Conservation (phyloP, 2,797 vertebrate genomes). For the Arnoldichthys spilopterus region DNA sequence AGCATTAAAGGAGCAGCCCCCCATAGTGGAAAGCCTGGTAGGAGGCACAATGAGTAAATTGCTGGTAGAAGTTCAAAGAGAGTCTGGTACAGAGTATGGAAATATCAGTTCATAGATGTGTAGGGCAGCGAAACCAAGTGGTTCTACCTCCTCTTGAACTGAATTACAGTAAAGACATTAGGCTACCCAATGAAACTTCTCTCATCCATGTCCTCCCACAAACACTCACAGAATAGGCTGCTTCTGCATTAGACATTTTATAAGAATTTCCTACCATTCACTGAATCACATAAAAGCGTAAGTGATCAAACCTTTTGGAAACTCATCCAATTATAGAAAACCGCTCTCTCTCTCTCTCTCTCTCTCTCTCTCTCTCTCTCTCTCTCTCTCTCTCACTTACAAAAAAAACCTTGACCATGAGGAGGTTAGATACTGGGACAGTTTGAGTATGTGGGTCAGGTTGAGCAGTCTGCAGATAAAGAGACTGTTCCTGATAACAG, state of each 20-base stretch:
- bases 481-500: conserved; percentile 68
- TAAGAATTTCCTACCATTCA: not conserved
- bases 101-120: too few relatives aligned
- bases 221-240: not conserved
- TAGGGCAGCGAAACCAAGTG: too few relatives aligned
- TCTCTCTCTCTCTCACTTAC: not conserved
- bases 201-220: not conserved
- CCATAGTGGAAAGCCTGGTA: too few relatives aligned
- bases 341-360: too few relatives aligned
- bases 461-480: conserved; percentile 70
- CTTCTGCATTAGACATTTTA: not conserved
- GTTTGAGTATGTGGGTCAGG: conserved; percentile 78
- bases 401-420: conserved; percentile 22
- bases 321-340: not conserved
- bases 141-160: not conserved
- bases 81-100: too few relatives aligned
- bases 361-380: too few relatives aligned
- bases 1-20: too few relatives aligned
- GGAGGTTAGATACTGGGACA: conserved; percentile 52
- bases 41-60: too few relatives aligned
- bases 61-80: too few relatives aligned
- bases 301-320: not conserved
- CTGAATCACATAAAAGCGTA: not conserved
- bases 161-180: not conserved
- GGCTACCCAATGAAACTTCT: not conserved